A percentile compares a stretch with the other conserved stretches of the same genome.
These are phyloP conservation scores for Brachystomella parvula DNA, from an alignment of 1,140 invertebrate species.

Conservation along the genomic window DNA sequence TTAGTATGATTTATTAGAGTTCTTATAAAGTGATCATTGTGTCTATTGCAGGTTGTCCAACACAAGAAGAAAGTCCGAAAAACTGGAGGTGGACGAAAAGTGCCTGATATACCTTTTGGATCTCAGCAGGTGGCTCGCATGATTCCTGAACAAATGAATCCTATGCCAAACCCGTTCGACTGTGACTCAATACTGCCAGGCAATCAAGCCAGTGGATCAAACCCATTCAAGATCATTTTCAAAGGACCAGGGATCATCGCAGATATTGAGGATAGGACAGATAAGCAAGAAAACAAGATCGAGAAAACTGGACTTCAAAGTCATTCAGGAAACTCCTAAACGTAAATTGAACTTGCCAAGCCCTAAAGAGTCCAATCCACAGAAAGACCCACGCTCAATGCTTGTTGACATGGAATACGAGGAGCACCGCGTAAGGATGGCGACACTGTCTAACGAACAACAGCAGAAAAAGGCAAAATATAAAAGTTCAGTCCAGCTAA, in stretches of 20 bases:
- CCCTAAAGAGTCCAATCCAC: background rate
- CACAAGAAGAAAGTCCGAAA: background rate
- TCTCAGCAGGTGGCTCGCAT: conserved; percentile 1
- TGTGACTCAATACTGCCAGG: conserved; percentile 1
- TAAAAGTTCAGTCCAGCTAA: too few species aligned
- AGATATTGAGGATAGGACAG: background rate
- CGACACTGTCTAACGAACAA: background rate
- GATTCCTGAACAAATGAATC: conserved; percentile 15
- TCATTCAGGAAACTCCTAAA: too few species aligned
- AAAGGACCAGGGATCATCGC: background rate
- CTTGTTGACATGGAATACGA: conserved; percentile 12
- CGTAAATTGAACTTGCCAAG: background rate
- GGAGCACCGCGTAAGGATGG: conserved; percentile 1
- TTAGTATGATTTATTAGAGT: background rate
- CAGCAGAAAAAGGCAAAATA: too few species aligned
- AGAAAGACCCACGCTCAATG: conserved; percentile 11
- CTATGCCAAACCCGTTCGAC: conserved; percentile 16
- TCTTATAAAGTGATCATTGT: background rate
- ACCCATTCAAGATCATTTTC: background rate
- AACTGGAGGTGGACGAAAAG: conserved; percentile 13
- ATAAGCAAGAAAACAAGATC: background rate
- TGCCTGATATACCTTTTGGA: background rate
- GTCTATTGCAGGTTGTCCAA: background rate
- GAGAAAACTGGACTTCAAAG: background rate
- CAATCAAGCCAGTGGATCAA: background rate